Evolutionary conservation across 2,113 vertebrate species (phyloP).

Genomic region (rat (Rattus norvegicus)): GRCr8 NC_086027.1:101187001-101187500

Average conservation of each 20-base stretch:
- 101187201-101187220: neutral
- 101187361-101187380: accelerated
- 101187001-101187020: accelerated
- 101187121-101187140: accelerated
- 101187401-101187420: neutral
- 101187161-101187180: accelerated
- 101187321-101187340: neutral
- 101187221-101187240: no score
- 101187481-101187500: neutral
- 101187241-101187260: accelerated
- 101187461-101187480: neutral
- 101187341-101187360: neutral
- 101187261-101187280: neutral
- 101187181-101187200: no score
- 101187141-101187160: accelerated
- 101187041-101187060: accelerated
- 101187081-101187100: neutral
- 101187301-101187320: neutral
- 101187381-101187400: neutral
- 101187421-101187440: neutral
- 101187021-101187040: accelerated
- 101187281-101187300: accelerated
- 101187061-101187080: accelerated
- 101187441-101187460: neutral
- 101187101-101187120: accelerated